phyloP scores from a whole-genome alignment of 2,888 invertebrate species.

The Chorisops tibialis region DNA sequence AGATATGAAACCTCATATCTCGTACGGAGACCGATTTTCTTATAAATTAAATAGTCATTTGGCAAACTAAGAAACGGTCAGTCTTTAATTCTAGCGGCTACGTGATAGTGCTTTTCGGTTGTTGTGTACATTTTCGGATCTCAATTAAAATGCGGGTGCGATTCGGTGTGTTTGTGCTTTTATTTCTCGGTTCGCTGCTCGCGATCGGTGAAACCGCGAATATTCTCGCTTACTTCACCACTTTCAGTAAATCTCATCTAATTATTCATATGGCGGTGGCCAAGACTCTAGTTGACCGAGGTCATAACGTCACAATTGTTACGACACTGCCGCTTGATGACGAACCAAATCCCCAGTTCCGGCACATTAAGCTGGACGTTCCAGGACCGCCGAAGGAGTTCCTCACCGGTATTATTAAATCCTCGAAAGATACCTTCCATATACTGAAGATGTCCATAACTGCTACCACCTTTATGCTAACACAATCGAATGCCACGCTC shows the following conservation, averaged over 20 bases:
- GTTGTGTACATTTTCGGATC: too few species aligned
- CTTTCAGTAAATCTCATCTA: slow-evolving; percentile 47
- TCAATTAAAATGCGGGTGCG: too few species aligned
- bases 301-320: slow-evolving; percentile 49
- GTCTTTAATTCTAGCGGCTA: too few species aligned
- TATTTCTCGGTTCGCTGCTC: too few species aligned
- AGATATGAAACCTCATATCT: too few species aligned
- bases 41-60: too few species aligned
- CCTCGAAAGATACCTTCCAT: not conserved
- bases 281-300: slow-evolving; percentile 43
- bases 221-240: slow-evolving; percentile 47
- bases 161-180: too few species aligned
- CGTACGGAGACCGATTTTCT: too few species aligned
- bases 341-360: not conserved
- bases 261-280: slow-evolving; percentile 46
- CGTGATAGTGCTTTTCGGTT: too few species aligned
- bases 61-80: too few species aligned
- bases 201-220: slow-evolving; percentile 35
- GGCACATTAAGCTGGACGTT: slow-evolving; percentile 14
- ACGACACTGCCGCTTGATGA: slow-evolving; percentile 39
- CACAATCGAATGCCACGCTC: not conserved
- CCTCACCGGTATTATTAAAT: not conserved
- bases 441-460: not conserved
- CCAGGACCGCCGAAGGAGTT: not conserved
- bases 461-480: not conserved